Percentiles rank a stretch among this genome's conserved stretches.
Conservation (phyloP, 1,140 invertebrate species). For the Cherax quadricarinatus region DNA sequence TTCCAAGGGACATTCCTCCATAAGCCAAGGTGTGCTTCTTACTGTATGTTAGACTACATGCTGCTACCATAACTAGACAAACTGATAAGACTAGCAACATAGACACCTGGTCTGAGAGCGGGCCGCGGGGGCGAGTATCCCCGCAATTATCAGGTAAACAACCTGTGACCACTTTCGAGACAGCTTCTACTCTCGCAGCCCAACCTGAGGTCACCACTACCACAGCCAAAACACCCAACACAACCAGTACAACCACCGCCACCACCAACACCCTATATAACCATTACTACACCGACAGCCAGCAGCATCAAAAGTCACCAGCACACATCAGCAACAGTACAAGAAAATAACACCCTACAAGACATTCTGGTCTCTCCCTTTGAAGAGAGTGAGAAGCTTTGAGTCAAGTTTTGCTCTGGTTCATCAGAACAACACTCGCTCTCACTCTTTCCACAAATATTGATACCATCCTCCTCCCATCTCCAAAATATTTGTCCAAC, state of each 20-base stretch:
- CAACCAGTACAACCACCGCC: background rate
- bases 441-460: constrained; percentile 23
- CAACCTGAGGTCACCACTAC: background rate
- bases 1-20: no score
- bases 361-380: background rate
- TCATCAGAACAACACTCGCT: constrained; percentile 22
- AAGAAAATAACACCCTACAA: constrained; percentile 10
- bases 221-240: background rate
- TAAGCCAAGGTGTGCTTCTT: no score
- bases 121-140: no score
- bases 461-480: constrained; percentile 21
- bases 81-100: no score
- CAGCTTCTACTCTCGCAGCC: no score
- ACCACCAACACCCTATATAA: background rate
- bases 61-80: no score
- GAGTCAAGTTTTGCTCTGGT: background rate
- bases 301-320: no score
- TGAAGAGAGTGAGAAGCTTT: background rate
- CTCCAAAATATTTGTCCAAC: constrained; percentile 46
- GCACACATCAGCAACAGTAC: background rate
- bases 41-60: no score
- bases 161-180: no score
- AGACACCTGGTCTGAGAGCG: no score
- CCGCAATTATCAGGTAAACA: no score
- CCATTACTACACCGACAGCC: background rate